Conservation (phyloP, 2,888 invertebrate species). For the Drosophila mimetica region DNA sequence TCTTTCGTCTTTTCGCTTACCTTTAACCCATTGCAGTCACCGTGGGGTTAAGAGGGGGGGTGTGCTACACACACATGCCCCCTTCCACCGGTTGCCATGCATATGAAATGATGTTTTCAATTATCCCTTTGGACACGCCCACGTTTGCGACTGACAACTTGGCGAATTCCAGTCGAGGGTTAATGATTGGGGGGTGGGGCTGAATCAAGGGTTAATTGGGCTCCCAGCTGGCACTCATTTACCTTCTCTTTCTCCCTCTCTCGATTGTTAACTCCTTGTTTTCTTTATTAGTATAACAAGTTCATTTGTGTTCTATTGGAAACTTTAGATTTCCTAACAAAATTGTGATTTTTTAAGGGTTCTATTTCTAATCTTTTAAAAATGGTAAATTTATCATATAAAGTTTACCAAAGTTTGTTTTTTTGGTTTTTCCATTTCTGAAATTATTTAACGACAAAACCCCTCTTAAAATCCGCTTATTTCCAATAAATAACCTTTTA, state of each 20-base stretch:
- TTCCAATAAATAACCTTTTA: no score
- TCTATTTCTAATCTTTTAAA: no score
- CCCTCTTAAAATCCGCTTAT: no score
- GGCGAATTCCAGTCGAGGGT: conserved; percentile 21
- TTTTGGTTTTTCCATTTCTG: neutral
- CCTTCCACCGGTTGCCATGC: conserved; percentile 31
- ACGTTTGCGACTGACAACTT: conserved; percentile 61
- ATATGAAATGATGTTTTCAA: conserved; percentile 80
- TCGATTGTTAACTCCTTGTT: neutral
- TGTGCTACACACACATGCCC: conserved; percentile 11
- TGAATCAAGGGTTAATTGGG: conserved; percentile 45
- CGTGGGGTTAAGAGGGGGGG: neutral
- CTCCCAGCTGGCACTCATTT: conserved; percentile 38
- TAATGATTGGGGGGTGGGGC: conserved; percentile 13
- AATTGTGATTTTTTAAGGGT: no score
- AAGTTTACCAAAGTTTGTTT: no score
- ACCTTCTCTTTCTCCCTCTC: neutral
- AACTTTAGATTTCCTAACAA: no score
- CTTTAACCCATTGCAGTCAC: conserved; percentile 19
- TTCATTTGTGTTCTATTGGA: neutral
- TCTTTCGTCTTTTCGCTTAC: conserved; percentile 16
- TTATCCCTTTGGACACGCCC: conserved; percentile 67
- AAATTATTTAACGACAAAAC: no score
- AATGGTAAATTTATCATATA: no score
- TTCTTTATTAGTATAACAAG: neutral